Evolutionary conservation across 2,888 invertebrate species (phyloP), one percentile per base, ranked within the genome.

Genomic region (Eupithecia inturbata): DNA sequence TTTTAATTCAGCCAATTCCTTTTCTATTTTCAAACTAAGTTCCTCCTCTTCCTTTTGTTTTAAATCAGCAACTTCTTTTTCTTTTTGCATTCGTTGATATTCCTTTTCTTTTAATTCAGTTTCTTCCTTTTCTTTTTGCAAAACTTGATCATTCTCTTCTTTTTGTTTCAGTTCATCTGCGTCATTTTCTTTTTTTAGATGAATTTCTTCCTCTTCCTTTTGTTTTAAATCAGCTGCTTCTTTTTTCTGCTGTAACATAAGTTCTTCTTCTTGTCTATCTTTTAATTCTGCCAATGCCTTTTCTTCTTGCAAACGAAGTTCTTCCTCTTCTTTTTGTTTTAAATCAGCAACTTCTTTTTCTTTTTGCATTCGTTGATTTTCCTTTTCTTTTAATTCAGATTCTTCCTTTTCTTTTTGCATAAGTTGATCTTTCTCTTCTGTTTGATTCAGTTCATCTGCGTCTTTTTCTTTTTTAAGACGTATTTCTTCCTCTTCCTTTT

Each of bases 41-140:
- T 53, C 57, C 16, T 57, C 68, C 14, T 68, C 33, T 31, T 60
- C 57, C 10, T 62, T n/a, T 80, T 68, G 79, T 78, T 67, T 80
- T 70, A 62, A 71, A 70, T 84, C 62, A n/a, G 73, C 9, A n/a
- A n/a, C 6, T 9, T n/a, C 28, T 22, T 19, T 45, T 1, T 16
- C 19, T 19, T 45, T 5, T 45, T 45, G 4, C 0, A 45, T 19
- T 6, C 16, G 45, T 45, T 1, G 19, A 49, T 22, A 1, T 33
- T 16, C 26, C 31, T 19, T 19, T 0, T 16, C 41, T 41, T 41
- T 41, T 41, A 41, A 19, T 16, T 41, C 16, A 3, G 16, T 5
- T 19, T 14, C 5, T 49, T 68, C 39, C 53, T 45, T 22, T 53
- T 69, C 33, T 26, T 69, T 72, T 68, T 16, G 45, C 63, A 78